These are phyloP conservation scores for Egretta garzetta DNA, from an alignment of 2,113 vertebrate species.

Conservation along the genomic window DNA sequence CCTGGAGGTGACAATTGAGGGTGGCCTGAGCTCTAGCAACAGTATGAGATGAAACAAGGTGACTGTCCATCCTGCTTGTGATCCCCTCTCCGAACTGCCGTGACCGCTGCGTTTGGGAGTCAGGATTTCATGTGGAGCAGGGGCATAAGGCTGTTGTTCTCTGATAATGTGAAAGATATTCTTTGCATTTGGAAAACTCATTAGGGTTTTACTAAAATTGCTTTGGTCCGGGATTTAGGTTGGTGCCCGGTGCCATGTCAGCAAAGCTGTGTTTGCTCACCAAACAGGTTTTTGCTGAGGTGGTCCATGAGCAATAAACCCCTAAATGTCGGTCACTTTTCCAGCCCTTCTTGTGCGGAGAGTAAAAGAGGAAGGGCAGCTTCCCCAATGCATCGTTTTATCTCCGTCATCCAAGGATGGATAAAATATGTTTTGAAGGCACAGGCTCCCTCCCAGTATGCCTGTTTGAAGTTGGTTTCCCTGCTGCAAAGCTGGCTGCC, in stretches of 20 bases:
- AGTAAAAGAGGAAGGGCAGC: background rate
- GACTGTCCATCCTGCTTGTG: rapidly evolving
- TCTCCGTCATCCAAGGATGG: background rate
- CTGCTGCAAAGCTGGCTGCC: background rate
- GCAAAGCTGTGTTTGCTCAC: background rate
- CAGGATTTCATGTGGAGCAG: rapidly evolving
- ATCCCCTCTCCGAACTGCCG: rapidly evolving
- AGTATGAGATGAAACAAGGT: background rate
- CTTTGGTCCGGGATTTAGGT: background rate
- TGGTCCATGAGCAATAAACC: background rate
- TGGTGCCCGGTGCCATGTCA: background rate
- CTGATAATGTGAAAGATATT: background rate
- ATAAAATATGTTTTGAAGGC: background rate
- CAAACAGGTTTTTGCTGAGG: background rate
- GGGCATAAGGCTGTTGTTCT: background rate
- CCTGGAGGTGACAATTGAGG: background rate
- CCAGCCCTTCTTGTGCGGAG: background rate
- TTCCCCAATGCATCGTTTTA: background rate
- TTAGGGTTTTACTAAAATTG: background rate
- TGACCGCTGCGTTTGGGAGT: rapidly evolving
- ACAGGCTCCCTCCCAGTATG: rapidly evolving
- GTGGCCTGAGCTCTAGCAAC: background rate
- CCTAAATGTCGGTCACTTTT: background rate
- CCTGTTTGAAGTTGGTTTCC: background rate
- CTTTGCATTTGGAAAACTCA: background rate